A percentile compares a stretch with the other conserved stretches of the same genome.
phyloP scores from a whole-genome alignment of 2,113 vertebrate genomes.

The Thalassarche chlororhynchos region DNA sequence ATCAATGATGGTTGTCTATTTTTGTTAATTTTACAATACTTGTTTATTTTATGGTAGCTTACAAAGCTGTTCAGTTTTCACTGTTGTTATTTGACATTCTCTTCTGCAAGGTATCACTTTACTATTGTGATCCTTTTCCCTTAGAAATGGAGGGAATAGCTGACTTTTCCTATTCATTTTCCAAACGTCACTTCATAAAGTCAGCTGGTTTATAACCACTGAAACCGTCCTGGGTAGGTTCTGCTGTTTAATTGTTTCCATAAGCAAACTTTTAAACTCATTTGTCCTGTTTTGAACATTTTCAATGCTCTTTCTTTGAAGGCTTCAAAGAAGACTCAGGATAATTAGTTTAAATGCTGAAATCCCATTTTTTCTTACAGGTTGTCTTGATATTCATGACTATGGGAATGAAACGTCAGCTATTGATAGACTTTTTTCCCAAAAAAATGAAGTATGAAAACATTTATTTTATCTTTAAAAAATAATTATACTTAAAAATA shows the following conservation, averaged over 20 bases:
- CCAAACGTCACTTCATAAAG: neutral
- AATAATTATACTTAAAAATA: neutral
- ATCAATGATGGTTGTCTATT: neutral
- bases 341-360: slow-evolving; percentile 28
- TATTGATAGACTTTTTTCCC: neutral
- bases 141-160: neutral
- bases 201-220: neutral
- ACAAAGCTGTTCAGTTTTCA: neutral
- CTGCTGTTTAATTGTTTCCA: neutral
- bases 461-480: neutral
- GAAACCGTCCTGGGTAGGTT: neutral
- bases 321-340: neutral
- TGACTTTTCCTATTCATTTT: neutral
- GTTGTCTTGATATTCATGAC: neutral
- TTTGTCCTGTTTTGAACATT: neutral
- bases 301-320: neutral
- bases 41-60: neutral
- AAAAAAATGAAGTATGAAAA: neutral
- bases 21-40: neutral
- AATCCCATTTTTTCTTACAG: neutral
- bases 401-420: neutral
- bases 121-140: neutral
- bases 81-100: neutral
- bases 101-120: neutral
- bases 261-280: neutral